These are phyloP conservation scores for Epinephelus lanceolatus DNA, from an alignment of 2,113 vertebrate species.

Conservation along the genomic window DNA sequence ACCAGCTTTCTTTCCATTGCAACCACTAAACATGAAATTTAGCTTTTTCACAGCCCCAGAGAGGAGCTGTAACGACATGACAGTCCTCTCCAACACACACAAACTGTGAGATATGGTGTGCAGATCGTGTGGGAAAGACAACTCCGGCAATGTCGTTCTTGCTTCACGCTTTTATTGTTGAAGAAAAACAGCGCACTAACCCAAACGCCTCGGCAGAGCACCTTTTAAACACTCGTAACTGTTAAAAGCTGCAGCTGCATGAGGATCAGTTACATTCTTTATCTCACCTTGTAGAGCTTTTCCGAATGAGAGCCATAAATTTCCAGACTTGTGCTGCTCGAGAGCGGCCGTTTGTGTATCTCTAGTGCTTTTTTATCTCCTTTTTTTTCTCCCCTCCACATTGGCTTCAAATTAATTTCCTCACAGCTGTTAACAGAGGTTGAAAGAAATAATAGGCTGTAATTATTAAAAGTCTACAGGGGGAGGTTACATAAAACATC, in stretches of 20 bases:
- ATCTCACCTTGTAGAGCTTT: conserved; percentile 71
- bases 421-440: conserved; percentile 74
- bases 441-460: conserved; percentile 52
- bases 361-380: conserved; percentile 16
- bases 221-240: conserved; percentile 61
- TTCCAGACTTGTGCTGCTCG: conserved; percentile 35
- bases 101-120: conserved; percentile 24
- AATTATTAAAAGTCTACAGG: conserved; percentile 62
- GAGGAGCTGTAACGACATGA: conserved; percentile 17
- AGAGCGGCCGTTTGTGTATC: conserved; percentile 28
- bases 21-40: conserved; percentile 30
- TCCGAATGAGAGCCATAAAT: conserved; percentile 62
- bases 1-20: conserved; percentile 15
- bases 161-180: conserved; percentile 67
- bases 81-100: conserved; percentile 25
- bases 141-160: conserved; percentile 60
- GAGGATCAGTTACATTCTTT: conserved; percentile 74
- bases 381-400: background rate
- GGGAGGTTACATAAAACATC: conserved; percentile 68
- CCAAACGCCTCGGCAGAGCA: conserved; percentile 43
- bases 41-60: conserved; percentile 17
- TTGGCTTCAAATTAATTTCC: conserved; percentile 71
- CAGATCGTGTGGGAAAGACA: conserved; percentile 55
- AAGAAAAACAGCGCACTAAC: conserved; percentile 59
- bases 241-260: conserved; percentile 72